Evolutionary conservation across 2,888 invertebrate species (phyloP), one percentile per base, ranked within the genome.

Genomic region (Drosophila anomelani): DNA sequence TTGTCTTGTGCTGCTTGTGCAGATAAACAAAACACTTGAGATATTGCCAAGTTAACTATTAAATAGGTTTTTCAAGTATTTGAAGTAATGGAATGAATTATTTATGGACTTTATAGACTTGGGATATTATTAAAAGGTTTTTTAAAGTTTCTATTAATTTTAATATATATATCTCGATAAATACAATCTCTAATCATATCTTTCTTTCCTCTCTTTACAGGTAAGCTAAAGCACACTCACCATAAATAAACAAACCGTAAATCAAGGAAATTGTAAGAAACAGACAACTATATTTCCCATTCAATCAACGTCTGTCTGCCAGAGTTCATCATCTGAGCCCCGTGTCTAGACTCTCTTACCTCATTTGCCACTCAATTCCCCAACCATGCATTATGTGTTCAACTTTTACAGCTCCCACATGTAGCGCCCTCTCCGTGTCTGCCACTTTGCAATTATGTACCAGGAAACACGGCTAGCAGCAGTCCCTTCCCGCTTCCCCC

Each of bases 361-460:
- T 64, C 64, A 64, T 64, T 64, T 64, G 64, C 63, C 64, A 64
- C 64, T 51, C 63, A 63, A 63, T 51, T 63, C 64, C 63, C 62
- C 63, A 23, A 49, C 62, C 36, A 23, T 51, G 64, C 63, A 36
- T 63, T 44, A 34, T 44, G 63, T 63, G 64, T 51, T 63, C 61
- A 62, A 38, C 61, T 58, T 62, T 62, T 58, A 58, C 41, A 43
- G 44, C 58, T 62, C 61, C 61, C 61, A 62, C 61, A 62, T 62
- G 61, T 13, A 38, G 36, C 70, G 32, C 26, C 36, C 51, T 39
- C 34, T 9, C n/a, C 46, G 23, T 49, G 46, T 38, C 57, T 69
- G 32, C 12, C 68, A 44, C 29, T 54, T 47, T 46, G 85, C 88
- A 88, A 85, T 88, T 84, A 84, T 85, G 83, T 78, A 76, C 68